Conservation (phyloP, 2,797 vertebrate species). For the Sebastes taczanowskii region DNA sequence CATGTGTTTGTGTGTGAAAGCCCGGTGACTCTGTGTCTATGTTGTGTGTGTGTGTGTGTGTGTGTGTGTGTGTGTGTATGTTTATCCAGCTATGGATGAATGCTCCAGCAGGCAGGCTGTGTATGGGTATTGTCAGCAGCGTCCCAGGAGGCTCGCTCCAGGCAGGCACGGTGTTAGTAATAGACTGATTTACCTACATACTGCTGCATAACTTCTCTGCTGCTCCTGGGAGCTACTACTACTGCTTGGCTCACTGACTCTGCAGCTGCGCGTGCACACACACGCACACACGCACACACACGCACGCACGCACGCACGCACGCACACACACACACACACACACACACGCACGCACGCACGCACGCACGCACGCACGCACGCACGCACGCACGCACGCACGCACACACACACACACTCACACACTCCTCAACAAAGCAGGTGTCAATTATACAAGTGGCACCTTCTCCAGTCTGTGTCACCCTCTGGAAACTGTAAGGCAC, state of each 20-base stretch:
- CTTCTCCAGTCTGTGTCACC: constrained; percentile 39
- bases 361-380: too few species aligned
- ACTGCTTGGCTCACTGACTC: constrained; percentile 52
- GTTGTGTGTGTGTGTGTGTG: not conserved
- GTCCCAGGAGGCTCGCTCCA: constrained; percentile 61
- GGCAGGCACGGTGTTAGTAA: constrained; percentile 63
- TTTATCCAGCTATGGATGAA: constrained; percentile 62
- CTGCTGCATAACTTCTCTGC: constrained; percentile 49
- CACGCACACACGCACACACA: not conserved
- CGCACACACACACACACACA: too few species aligned
- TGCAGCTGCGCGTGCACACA: not conserved
- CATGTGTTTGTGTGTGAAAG: constrained; percentile 18
- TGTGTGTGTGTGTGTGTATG: constrained; percentile 20
- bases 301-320: too few species aligned
- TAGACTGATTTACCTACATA: constrained; percentile 73
- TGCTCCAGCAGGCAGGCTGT: constrained; percentile 54
- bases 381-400: too few species aligned
- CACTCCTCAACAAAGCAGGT: constrained; percentile 49
- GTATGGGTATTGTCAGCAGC: constrained; percentile 65
- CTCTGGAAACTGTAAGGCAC: constrained; percentile 26
- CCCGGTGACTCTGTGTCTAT: constrained; percentile 30
- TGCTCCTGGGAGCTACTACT: constrained; percentile 51
- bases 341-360: not conserved
- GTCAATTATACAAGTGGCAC: constrained; percentile 50
- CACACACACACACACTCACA: not conserved